Conservation (phyloP, 2,113 vertebrate species). For the Osmerus mordax region DNA sequence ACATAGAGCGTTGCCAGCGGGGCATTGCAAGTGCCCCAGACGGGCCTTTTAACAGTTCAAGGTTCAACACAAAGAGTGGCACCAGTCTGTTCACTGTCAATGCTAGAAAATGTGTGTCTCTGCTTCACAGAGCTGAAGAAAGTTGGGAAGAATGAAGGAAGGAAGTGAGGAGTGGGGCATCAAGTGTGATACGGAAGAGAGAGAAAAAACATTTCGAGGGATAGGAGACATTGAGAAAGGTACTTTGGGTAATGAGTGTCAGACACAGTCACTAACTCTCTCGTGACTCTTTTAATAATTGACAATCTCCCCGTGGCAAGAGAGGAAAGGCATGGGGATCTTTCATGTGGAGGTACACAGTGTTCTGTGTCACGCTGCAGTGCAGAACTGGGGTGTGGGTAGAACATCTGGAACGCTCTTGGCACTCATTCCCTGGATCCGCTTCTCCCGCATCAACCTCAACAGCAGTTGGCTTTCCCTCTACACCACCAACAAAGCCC, state of each 20-base stretch:
- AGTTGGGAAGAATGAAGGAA: constrained; percentile 18
- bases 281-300: constrained; percentile 38
- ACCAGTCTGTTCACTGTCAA: constrained; percentile 53
- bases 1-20: constrained; percentile 30
- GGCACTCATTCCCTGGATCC: constrained; percentile 48
- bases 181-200: constrained; percentile 3
- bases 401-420: constrained; percentile 57
- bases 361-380: background rate
- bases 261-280: constrained; percentile 31
- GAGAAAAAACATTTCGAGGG: constrained; percentile 9
- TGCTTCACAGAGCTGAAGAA: constrained; percentile 4
- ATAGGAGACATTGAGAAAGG: constrained; percentile 19
- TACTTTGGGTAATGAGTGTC: constrained; percentile 30
- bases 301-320: constrained; percentile 29
- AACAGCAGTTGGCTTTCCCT: constrained; percentile 46
- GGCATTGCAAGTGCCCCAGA: constrained; percentile 52
- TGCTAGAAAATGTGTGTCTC: constrained; percentile 46
- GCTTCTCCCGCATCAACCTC: constrained; percentile 55
- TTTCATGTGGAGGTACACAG: background rate
- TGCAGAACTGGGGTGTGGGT: constrained; percentile 13
- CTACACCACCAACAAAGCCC: constrained; percentile 54
- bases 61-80: constrained; percentile 51
- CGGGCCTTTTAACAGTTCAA: constrained; percentile 60
- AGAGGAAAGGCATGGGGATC: background rate
- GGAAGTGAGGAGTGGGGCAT: constrained; percentile 14